Evolutionary conservation across 2,797 vertebrate species (phyloP).

Genomic region (Xenopus petersii): DNA sequence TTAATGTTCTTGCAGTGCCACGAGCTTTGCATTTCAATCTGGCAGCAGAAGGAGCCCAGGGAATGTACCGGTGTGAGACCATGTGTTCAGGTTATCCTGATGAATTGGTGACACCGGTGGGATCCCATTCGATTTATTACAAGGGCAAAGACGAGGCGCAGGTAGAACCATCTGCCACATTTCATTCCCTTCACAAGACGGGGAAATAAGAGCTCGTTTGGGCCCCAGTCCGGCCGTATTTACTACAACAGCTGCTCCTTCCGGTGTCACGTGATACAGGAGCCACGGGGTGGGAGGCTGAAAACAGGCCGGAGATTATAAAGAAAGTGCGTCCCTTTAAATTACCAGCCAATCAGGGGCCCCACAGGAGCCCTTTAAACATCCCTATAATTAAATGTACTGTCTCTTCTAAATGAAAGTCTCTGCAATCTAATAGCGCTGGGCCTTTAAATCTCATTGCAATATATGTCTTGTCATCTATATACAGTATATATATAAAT

Average conservation of each 20-base stretch:
- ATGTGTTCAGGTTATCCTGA: constrained; percentile 13
- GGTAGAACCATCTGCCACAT: constrained; percentile 24
- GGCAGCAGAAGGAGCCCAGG: too few species aligned
- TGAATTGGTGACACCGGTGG: constrained; percentile 8
- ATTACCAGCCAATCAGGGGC: not conserved
- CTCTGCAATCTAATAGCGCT: not conserved
- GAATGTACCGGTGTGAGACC: not conserved
- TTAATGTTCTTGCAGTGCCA: too few species aligned
- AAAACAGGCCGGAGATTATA: not conserved
- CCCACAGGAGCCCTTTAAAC: not conserved
- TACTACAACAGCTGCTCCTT: not conserved
- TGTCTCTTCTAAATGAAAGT: not conserved
- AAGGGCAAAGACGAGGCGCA: not conserved
- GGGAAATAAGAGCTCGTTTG: not conserved
- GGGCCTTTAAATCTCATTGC: too few species aligned
- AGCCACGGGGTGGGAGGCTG: not conserved
- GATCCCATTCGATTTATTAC: constrained; percentile 30
- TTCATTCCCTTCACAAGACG: not conserved
- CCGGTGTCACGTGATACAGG: not conserved
- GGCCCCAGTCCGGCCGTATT: constrained; percentile 1
- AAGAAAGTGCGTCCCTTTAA: not conserved
- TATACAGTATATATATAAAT: too few species aligned
- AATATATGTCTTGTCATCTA: too few species aligned
- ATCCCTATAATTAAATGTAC: not conserved
- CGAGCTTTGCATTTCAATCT: too few species aligned